These are phyloP conservation scores for Drosophila aff. DNA, from an alignment of 1,140 invertebrate species.

Conservation along the genomic window DNA sequence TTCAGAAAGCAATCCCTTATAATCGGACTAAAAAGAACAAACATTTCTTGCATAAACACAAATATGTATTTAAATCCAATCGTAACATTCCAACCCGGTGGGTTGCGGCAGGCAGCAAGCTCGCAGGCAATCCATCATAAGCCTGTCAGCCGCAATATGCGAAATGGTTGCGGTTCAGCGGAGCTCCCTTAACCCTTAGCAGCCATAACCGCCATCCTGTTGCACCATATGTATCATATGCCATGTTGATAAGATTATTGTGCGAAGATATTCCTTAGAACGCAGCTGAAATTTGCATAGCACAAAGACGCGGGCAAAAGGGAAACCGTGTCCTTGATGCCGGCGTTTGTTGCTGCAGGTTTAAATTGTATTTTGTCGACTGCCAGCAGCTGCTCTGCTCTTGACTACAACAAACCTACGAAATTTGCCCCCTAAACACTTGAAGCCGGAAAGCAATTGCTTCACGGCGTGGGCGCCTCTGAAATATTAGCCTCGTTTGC, in stretches of 20 bases:
- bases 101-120: neutral
- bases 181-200: constrained; percentile 21
- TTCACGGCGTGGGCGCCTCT: constrained; percentile 68
- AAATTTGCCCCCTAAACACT: constrained; percentile 63
- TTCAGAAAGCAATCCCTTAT: constrained; percentile 17
- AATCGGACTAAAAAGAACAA: constrained; percentile 9
- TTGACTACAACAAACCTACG: constrained; percentile 17
- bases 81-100: constrained; percentile 14
- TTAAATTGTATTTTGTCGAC: constrained; percentile 69
- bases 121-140: constrained; percentile 40
- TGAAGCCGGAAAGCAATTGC: constrained; percentile 73
- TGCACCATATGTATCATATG: constrained; percentile 42
- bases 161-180: constrained; percentile 35
- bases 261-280: constrained; percentile 38
- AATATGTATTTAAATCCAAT: constrained; percentile 38
- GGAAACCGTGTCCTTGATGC: constrained; percentile 11
- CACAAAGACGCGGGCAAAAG: constrained; percentile 10
- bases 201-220: constrained; percentile 26
- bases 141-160: constrained; percentile 46
- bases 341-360: constrained; percentile 37
- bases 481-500: constrained; percentile 80
- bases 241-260: constrained; percentile 57
- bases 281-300: constrained; percentile 48
- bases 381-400: constrained; percentile 60
- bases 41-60: constrained; percentile 32